Percentiles rank a stretch among this genome's conserved stretches.
Evolutionary conservation across 2,113 vertebrate species (phyloP).

Genomic region (Dunckerocampus dactyliophorus): DNA sequence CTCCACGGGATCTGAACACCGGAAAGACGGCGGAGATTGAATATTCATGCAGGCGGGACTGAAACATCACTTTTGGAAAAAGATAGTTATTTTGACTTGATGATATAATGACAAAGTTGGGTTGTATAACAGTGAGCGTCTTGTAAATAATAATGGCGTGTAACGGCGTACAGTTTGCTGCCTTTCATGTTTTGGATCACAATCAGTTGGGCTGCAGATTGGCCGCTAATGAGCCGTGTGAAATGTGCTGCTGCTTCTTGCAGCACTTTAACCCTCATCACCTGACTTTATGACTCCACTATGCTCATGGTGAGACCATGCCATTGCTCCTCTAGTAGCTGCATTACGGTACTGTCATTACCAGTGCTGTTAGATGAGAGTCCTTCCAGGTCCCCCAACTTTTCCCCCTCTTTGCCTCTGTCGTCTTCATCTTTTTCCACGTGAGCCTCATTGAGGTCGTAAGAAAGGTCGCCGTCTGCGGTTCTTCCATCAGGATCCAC

Average conservation of each 20-base stretch:
- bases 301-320: background rate
- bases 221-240: constrained; percentile 33
- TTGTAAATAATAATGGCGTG: no score
- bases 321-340: background rate
- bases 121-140: no score
- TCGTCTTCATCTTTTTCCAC: constrained; percentile 29
- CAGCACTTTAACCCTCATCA: background rate
- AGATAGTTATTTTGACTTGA: no score
- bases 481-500: constrained; percentile 61
- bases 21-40: constrained; percentile 15
- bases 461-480: constrained; percentile 4
- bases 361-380: constrained; percentile 45
- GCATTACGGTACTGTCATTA: constrained; percentile 27
- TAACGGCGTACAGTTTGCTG: no score
- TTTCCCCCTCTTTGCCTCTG: constrained; percentile 22
- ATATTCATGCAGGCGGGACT: background rate
- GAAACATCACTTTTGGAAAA: no score
- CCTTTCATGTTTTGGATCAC: constrained; percentile 34
- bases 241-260: constrained; percentile 1
- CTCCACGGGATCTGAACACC: constrained; percentile 30
- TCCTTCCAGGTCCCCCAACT: constrained; percentile 18
- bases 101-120: no score
- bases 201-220: constrained; percentile 31
- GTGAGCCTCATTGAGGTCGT: no score
- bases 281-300: background rate